Evolutionary conservation across 2,888 invertebrate species (phyloP), one percentile per base, ranked within the genome.

Genomic region (Antheraea assamensis): DNA sequence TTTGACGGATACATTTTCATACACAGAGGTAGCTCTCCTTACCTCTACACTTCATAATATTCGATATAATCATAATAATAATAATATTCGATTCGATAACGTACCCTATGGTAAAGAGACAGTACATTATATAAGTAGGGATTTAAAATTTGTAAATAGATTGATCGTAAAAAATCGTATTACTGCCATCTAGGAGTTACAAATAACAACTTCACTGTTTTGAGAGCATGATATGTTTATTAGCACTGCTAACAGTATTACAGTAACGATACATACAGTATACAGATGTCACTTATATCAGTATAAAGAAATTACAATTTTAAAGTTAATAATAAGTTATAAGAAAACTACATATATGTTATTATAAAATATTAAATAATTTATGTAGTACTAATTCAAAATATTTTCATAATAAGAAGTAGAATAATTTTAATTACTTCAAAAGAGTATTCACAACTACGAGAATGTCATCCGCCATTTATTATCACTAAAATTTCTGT

Each of bases 401-500:
- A 35, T 68, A 68, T 68, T 68, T 68, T 35, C 19, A 35, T 35
- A 35, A 8, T 8, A 10, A 30, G 17, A 64, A 64, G 17, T 15
- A 30, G 21, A 30, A 2, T 24, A 19, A 1, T 47, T 49, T 27
- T 30, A n/a, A n/a, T n/a, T 42, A 13, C 42, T 42, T 42, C 27
- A 64, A 47, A 17, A 17, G 24, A 7, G 5, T 17, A n/a, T 21
- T 30, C 35, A 35, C 19, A 68, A 49, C 17, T 15, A 71, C 55
- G 71, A 68, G 71, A 72, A 72, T 72, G 72, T 74, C 72, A 71
- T 31, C 35, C 68, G 72, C 42, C 64, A 8, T 68, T 35, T 58
- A 55, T 10, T 68, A 30, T 61, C n/a, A 49, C 66, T 58, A 52
- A 52, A 55, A 73, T 68, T 75, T 71, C 52, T 64, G 31, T 55